A percentile compares a stretch with the other conserved stretches of the same genome.
Conservation (phyloP, 1,140 invertebrate genomes). For the Sinella curviseta region DNA sequence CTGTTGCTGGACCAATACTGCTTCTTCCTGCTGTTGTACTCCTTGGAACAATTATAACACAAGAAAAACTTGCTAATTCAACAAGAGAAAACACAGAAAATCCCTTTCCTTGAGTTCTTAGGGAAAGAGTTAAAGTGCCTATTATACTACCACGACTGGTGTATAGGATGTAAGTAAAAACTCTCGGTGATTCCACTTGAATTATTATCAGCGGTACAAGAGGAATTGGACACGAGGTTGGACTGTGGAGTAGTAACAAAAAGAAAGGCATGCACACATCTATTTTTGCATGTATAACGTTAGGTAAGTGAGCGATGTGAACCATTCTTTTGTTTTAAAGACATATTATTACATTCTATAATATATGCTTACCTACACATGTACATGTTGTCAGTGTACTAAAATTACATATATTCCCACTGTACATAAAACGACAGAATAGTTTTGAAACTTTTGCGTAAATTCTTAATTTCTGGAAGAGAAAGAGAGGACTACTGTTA, state of each 20-base stretch:
- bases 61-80: neutral
- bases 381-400: no score
- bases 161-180: no score
- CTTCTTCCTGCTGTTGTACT: no score
- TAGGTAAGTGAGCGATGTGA: no score
- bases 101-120: no score
- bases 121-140: no score
- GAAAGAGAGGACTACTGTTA: conserved; percentile 1
- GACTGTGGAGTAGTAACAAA: neutral
- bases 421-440: neutral
- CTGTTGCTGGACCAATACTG: neutral
- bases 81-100: neutral
- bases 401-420: no score
- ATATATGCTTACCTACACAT: no score
- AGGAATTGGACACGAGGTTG: neutral
- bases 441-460: conserved; percentile 4
- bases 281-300: no score
- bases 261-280: no score
- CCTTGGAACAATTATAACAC: neutral
- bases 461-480: conserved; percentile 24
- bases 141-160: no score
- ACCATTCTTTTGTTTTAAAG: neutral
- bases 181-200: conserved; percentile 10
- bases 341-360: neutral
- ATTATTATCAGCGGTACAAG: conserved; percentile 1